These are phyloP conservation scores for Monarcha castaneiventris DNA, from an alignment of 2,113 vertebrate genomes.

Conservation along the genomic window DNA sequence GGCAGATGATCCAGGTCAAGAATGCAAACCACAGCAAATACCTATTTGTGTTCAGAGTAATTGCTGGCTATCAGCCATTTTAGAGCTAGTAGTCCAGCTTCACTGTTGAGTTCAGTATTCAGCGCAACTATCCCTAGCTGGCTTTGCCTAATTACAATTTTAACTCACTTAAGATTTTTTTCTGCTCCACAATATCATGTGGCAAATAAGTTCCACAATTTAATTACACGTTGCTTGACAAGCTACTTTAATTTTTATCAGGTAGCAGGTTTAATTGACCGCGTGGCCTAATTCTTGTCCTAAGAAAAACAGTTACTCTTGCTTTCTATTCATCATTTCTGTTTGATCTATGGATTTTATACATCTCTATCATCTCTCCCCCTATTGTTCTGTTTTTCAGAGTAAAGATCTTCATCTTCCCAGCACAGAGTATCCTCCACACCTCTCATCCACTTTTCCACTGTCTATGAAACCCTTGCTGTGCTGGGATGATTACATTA, in stretches of 20 bases:
- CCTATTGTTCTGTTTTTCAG: neutral
- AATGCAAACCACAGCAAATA: neutral
- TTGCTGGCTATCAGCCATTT: neutral
- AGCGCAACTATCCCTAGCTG: neutral
- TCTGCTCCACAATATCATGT: neutral
- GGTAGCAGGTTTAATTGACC: neutral
- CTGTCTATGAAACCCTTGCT: neutral
- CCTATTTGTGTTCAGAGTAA: neutral
- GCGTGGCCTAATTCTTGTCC: neutral
- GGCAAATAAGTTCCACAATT: neutral
- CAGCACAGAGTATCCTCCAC: neutral
- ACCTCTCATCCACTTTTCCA: neutral
- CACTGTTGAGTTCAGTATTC: neutral
- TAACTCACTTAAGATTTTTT: neutral
- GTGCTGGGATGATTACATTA: neutral
- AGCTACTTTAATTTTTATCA: neutral
- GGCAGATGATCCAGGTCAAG: neutral
- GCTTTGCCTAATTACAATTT: neutral
- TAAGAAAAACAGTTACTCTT: neutral
- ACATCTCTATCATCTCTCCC: neutral
- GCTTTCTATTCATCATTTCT: neutral
- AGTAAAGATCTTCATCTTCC: neutral
- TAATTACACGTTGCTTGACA: neutral
- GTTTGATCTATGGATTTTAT: neutral
- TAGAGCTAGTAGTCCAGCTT: neutral